These are phyloP conservation scores for Cynopterus sphinx DNA, from an alignment of 2,797 vertebrate species.

Conservation along the genomic window DNA sequence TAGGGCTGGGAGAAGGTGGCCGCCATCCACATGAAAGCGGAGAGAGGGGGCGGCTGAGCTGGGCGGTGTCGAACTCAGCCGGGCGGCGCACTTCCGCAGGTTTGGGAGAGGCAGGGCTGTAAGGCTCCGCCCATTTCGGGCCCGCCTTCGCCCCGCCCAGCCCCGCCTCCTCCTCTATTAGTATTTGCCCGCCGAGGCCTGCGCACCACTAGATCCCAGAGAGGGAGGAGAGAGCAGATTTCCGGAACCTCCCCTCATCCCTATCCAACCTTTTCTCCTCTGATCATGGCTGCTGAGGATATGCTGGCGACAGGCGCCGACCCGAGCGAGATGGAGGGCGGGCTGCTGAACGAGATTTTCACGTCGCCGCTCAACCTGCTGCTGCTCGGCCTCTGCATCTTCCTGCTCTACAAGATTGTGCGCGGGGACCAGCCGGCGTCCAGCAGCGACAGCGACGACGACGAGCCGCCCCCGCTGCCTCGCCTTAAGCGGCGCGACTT, in stretches of 20 bases:
- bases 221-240: conserved; percentile 61
- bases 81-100: background rate
- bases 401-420: conserved; percentile 94
- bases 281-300: conserved; percentile 81
- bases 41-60: background rate
- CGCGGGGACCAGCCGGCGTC: conserved; percentile 89
- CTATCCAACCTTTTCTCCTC: conserved; percentile 58
- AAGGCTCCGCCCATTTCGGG: background rate
- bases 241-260: background rate
- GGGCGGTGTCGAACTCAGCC: accelerated
- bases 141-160: background rate
- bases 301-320: conserved; percentile 64
- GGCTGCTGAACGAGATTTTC: conserved; percentile 92
- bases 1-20: no score
- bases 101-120: background rate
- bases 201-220: background rate
- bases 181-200: background rate
- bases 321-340: conserved; percentile 64
- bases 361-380: conserved; percentile 94
- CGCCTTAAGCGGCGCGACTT: conserved; percentile 93
- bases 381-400: conserved; percentile 93
- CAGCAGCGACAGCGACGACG: conserved; percentile 74
- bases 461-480: conserved; percentile 86
- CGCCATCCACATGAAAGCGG: accelerated
- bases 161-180: conserved; percentile 37